Percentiles rank a stretch among this genome's conserved stretches.
Evolutionary conservation across 2,888 invertebrate species (phyloP).

Genomic region (Eilema depressum): DNA sequence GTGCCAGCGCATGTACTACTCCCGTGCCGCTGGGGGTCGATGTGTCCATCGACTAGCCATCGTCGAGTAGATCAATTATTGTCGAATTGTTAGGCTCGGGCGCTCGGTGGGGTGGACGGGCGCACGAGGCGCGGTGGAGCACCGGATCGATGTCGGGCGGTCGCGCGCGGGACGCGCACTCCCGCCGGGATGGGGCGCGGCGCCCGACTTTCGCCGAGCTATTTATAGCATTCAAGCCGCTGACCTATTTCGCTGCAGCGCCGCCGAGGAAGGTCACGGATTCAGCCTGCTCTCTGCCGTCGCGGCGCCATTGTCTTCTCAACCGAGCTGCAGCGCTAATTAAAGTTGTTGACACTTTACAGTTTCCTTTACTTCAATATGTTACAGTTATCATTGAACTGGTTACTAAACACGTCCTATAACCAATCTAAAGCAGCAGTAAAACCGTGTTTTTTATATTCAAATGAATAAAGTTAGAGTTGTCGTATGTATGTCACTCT

Average conservation of each 20-base stretch:
- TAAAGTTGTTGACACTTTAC: slow-evolving; percentile 84
- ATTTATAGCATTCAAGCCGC: slow-evolving; percentile 87
- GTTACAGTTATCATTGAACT: slow-evolving; percentile 57
- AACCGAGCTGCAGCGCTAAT: slow-evolving; percentile 84
- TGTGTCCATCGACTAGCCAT: slow-evolving; percentile 26
- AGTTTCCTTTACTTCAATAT: slow-evolving; percentile 64
- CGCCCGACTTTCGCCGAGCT: slow-evolving; percentile 86
- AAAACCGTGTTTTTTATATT: neutral
- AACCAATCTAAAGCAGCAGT: neutral
- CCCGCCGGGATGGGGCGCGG: slow-evolving; percentile 78
- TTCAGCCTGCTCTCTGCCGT: slow-evolving; percentile 81
- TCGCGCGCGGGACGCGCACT: slow-evolving; percentile 64
- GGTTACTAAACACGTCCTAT: slow-evolving; percentile 20
- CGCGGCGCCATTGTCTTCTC: slow-evolving; percentile 84
- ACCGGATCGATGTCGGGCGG: slow-evolving; percentile 64
- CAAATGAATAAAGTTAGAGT: neutral
- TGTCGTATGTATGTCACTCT: slow-evolving; percentile 10
- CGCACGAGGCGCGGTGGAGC: slow-evolving; percentile 48
- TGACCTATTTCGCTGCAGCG: slow-evolving; percentile 86
- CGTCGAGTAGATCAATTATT: slow-evolving; percentile 60
- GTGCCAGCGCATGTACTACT: neutral
- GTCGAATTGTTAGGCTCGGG: slow-evolving; percentile 55
- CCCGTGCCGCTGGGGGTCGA: neutral
- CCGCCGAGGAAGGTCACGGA: slow-evolving; percentile 85
- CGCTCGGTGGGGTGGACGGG: slow-evolving; percentile 46